These are phyloP conservation scores for Trachelipus rathkii DNA, from an alignment of 1,140 invertebrate genomes.

Conservation along the genomic window DNA sequence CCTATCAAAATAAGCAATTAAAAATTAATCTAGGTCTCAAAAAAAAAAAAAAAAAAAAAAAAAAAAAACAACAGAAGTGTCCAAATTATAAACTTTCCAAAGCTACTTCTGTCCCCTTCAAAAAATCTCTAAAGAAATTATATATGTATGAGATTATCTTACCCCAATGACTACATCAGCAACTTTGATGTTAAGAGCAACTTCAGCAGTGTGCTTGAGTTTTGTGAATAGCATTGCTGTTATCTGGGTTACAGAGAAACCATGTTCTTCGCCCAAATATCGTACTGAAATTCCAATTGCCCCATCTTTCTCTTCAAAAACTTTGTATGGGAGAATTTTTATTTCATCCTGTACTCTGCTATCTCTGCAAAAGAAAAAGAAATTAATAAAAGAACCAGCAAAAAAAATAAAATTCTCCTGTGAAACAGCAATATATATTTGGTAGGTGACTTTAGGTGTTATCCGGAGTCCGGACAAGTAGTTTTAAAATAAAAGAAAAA, in stretches of 20 bases:
- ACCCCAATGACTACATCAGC: constrained; percentile 96
- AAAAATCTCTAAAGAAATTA: too few species aligned
- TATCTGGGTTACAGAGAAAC: constrained; percentile 91
- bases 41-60: too few species aligned
- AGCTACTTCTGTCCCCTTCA: too few species aligned
- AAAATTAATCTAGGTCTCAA: too few species aligned
- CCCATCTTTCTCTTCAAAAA: constrained; percentile 37
- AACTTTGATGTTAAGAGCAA: constrained; percentile 79
- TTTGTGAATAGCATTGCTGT: constrained; percentile 96
- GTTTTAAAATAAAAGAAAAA: too few species aligned
- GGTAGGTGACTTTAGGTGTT: too few species aligned
- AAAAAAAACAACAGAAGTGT: too few species aligned
- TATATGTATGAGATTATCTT: constrained; percentile 47
- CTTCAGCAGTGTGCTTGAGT: constrained; percentile 84
- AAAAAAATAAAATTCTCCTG: too few species aligned
- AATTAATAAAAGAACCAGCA: background rate
- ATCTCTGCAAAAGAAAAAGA: constrained; percentile 33
- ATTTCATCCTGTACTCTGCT: constrained; percentile 36
- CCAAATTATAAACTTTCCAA: too few species aligned
- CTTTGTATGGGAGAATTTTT: constrained; percentile 22
- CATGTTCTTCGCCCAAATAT: constrained; percentile 77
- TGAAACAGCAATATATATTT: too few species aligned
- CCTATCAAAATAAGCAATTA: too few species aligned
- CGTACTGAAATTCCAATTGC: constrained; percentile 61
- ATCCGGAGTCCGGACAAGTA: too few species aligned